Evolutionary conservation across 2,113 vertebrate species (phyloP), one percentile per base, ranked within the genome.

Genomic region (Turdus rufiventris): DNA sequence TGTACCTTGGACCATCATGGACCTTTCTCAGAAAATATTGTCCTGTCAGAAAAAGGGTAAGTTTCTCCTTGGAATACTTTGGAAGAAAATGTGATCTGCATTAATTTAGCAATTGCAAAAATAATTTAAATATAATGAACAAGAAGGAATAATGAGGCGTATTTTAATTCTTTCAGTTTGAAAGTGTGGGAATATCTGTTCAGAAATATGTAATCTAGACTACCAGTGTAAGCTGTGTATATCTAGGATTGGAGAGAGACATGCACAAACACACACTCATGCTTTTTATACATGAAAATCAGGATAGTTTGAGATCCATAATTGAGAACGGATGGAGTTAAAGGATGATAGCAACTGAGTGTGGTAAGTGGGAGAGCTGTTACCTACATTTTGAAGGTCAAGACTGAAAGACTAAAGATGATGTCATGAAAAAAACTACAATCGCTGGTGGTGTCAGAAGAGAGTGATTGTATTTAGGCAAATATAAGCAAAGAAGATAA

Each of bases 211-310:
- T 45, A 33, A 38, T 42, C 26, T 19, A 31, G 31, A 21, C 29
- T 58, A 40, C 43, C 12, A 70, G 34, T 21, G 34, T 70, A 76
- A 65, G 6, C 5, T 79, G 18, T 40, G 15, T 23, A 0, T 61
- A 2, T 34, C 20, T 73, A 13, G 31, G 34, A 26, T 7, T 80
- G 12, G n/a, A 51, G 23, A 74, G 6, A 43, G 6, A 77, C 11
- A 34, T 2, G 17, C 11, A 48, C 17, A 73, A 26, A 21, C 4
- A 28, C 5, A 8, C 17, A n/a, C 1, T 1, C 12, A 17, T 6
- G 2, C 5, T 45, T 72, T 57, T 66, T 68, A 2, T 14, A 45
- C 0, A 0, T 57, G n/a, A 88, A 78, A 87, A 77, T 29, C 28
- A 19, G 48, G 31, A 11, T 14, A 33, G 48, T 53, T 87, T 57